Evolutionary conservation across 1,140 invertebrate species (phyloP).

Genomic region (Drosophila yakuba): DNA sequence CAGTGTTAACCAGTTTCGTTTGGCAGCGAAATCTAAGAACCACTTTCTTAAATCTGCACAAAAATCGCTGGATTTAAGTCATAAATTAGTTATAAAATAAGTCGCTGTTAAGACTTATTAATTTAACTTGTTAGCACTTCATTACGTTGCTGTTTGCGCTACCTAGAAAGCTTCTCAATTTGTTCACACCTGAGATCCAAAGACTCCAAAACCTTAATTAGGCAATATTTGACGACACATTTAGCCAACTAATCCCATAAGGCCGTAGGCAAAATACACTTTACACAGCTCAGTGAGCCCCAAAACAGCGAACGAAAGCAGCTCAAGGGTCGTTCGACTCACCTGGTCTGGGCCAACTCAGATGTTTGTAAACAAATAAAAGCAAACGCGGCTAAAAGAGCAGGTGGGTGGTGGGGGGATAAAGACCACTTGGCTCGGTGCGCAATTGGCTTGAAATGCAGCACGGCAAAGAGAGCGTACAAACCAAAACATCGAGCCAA

Average conservation of each 20-base stretch:
- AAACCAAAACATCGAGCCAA: constrained; percentile 23
- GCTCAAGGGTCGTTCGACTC: constrained; percentile 50
- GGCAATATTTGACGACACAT: constrained; percentile 44
- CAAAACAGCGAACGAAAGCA: constrained; percentile 26
- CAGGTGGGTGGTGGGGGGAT: background rate
- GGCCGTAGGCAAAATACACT: constrained; percentile 51
- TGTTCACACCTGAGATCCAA: background rate
- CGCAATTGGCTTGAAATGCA: constrained; percentile 46
- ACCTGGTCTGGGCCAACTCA: constrained; percentile 19
- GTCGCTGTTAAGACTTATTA: background rate
- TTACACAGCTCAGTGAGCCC: constrained; percentile 44
- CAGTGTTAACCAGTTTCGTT: constrained; percentile 1
- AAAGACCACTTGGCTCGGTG: constrained; percentile 14
- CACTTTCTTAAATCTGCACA: background rate
- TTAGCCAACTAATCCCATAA: constrained; percentile 53
- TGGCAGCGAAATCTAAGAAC: background rate
- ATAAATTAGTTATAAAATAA: no score
- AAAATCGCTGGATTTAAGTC: no score
- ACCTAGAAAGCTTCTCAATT: constrained; percentile 1
- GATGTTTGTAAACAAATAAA: constrained; percentile 52
- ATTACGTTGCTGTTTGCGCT: background rate
- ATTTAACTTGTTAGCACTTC: background rate
- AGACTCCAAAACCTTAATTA: constrained; percentile 39
- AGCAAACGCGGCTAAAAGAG: constrained; percentile 13
- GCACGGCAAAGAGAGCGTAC: constrained; percentile 18